A percentile compares a stretch with the other conserved stretches of the same genome.
These are phyloP conservation scores for Pocillopora meandrina DNA, from an alignment of 92 coral and sea anemone species.

Conservation along the genomic window DNA sequence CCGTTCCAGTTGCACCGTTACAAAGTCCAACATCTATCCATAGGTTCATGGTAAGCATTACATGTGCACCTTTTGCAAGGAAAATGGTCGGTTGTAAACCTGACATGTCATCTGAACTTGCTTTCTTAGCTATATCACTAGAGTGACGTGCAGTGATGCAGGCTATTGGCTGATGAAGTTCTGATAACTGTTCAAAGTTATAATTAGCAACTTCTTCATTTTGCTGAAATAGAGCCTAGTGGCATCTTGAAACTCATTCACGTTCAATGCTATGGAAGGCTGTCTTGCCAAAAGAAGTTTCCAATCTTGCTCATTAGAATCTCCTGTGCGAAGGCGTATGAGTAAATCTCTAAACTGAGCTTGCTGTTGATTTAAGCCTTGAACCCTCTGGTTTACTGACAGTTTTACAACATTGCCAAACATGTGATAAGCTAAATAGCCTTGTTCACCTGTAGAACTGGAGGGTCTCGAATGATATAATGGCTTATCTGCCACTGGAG, in stretches of 20 bases:
- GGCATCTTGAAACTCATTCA: conserved; percentile 49
- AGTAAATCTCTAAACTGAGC: conserved; percentile 60
- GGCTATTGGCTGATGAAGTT: conserved; percentile 53
- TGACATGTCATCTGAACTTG: conserved; percentile 47
- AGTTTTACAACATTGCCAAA: conserved; percentile 52
- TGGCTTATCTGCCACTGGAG: conserved; percentile 57
- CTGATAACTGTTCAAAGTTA: conserved; percentile 38
- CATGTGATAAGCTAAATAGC: conserved; percentile 58
- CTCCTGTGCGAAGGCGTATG: conserved; percentile 56
- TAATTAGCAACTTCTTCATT: conserved; percentile 60
- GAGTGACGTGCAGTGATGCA: conserved; percentile 48
- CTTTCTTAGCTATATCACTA: conserved; percentile 55
- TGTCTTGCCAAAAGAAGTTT: conserved; percentile 55
- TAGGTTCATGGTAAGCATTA: conserved; percentile 46
- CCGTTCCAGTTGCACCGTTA: conserved; percentile 26
- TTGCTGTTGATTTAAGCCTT: conserved; percentile 55
- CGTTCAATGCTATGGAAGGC: conserved; percentile 38
- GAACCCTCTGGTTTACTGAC: conserved; percentile 62
- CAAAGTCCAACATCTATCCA: conserved; percentile 44
- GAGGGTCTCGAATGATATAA: conserved; percentile 54
- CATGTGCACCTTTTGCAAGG: conserved; percentile 49
- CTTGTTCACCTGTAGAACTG: conserved; percentile 58
- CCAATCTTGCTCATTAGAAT: conserved; percentile 57
- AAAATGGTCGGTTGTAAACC: conserved; percentile 45
- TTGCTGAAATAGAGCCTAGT: conserved; percentile 47